Conservation (phyloP, 92 coral and sea anemone genomes). For the Phenganax marumi region DNA sequence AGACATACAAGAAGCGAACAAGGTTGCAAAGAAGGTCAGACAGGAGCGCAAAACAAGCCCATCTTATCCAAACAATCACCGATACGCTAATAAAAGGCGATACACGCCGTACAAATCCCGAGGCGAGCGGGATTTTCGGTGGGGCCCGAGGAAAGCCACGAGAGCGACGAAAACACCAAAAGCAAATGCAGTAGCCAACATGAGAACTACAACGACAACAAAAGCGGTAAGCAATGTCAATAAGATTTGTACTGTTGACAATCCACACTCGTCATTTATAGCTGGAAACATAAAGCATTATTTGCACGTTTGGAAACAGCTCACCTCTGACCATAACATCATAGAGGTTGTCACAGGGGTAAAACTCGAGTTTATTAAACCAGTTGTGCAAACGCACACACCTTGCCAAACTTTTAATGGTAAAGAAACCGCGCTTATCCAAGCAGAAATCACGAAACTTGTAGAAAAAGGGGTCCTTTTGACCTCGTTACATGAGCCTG, state of each 20-base stretch:
- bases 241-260: neutral
- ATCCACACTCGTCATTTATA: constrained; percentile 23
- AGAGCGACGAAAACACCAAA: neutral
- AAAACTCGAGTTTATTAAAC: constrained; percentile 44
- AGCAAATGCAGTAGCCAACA: neutral
- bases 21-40: constrained; percentile 53
- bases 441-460: constrained; percentile 55
- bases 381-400: neutral
- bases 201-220: neutral
- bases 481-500: constrained; percentile 28
- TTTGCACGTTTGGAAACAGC: constrained; percentile 35
- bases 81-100: constrained; percentile 24
- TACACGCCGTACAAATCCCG: constrained; percentile 31
- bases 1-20: constrained; percentile 52
- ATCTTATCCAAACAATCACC: constrained; percentile 8
- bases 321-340: constrained; percentile 38
- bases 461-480: constrained; percentile 48
- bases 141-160: constrained; percentile 7
- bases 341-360: constrained; percentile 59
- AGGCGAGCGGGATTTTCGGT: constrained; percentile 27
- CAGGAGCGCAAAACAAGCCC: constrained; percentile 16
- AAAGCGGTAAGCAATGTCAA: constrained; percentile 12
- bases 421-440: constrained; percentile 43
- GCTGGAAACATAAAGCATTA: constrained; percentile 34
- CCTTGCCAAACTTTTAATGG: constrained; percentile 46